Percentiles rank a stretch among this genome's conserved stretches.
Evolutionary conservation across 1,140 invertebrate genomes (phyloP).

Genomic region (Zaprionus tsacasi): DNA sequence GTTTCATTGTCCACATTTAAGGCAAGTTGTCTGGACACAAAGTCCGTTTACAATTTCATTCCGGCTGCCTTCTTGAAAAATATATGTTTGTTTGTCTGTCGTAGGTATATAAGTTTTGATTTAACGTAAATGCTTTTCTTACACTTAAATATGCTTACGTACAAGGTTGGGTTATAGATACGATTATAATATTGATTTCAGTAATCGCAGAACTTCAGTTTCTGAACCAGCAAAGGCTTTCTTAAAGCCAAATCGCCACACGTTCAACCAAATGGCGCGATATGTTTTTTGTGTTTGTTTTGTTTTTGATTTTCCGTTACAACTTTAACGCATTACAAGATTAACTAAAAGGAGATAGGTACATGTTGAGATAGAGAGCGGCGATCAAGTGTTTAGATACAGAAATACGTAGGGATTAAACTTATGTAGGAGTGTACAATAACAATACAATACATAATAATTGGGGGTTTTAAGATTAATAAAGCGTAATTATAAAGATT

Average conservation of each 20-base stretch:
- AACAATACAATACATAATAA: conserved; percentile 65
- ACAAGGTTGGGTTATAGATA: conserved; percentile 40
- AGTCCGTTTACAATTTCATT: conserved; percentile 32
- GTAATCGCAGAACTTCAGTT: conserved; percentile 57
- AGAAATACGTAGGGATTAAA: conserved; percentile 49
- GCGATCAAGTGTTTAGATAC: conserved; percentile 41
- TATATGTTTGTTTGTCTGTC: conserved; percentile 37
- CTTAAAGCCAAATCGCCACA: conserved; percentile 33
- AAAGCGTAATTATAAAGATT: conserved; percentile 80
- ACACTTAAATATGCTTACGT: conserved; percentile 63
- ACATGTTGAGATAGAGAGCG: conserved; percentile 29
- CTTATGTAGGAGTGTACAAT: conserved; percentile 68
- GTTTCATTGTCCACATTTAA: conserved; percentile 79
- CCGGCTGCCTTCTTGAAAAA: conserved; percentile 63
- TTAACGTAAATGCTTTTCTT: conserved; percentile 79
- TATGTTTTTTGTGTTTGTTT: conserved; percentile 58
- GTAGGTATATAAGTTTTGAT: conserved; percentile 32
- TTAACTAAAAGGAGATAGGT: conserved; percentile 43
- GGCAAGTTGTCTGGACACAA: conserved; percentile 66
- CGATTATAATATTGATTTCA: conserved; percentile 56
- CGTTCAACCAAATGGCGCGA: conserved; percentile 64
- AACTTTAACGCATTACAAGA: conserved; percentile 43
- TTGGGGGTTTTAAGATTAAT: conserved; percentile 72
- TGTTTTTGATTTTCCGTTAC: conserved; percentile 61
- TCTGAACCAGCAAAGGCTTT: conserved; percentile 45